Conservation (phyloP, 2,797 vertebrate species). For the Ctenosaura bakeri region DNA sequence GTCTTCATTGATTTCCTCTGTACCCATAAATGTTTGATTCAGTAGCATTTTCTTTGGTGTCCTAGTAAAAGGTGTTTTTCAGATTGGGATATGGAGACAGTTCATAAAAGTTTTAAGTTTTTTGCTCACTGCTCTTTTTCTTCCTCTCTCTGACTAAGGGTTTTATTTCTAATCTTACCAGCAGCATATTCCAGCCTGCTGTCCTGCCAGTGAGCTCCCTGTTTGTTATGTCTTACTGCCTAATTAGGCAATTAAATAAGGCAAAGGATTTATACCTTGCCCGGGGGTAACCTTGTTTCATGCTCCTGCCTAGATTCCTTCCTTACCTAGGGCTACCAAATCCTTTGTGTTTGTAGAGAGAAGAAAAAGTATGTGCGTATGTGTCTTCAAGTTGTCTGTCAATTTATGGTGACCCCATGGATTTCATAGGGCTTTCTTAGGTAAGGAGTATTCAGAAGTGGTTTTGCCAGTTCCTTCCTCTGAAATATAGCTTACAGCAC, state of each 20-base stretch:
- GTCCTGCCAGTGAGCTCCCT: slow-evolving; percentile 22
- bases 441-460: no score
- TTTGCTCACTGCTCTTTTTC: slow-evolving; percentile 40
- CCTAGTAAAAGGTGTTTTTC: slow-evolving; percentile 33
- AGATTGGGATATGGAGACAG: slow-evolving; percentile 34
- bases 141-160: background rate
- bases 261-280: slow-evolving; percentile 25
- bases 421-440: no score
- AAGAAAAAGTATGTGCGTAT: background rate
- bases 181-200: slow-evolving; percentile 14
- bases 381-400: no score
- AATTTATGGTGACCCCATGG: no score
- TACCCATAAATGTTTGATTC: slow-evolving; percentile 23
- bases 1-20: background rate
- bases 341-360: slow-evolving; percentile 34
- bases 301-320: slow-evolving; percentile 23
- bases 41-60: slow-evolving; percentile 41
- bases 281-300: slow-evolving; percentile 29
- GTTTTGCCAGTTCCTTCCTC: no score
- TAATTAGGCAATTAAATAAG: slow-evolving; percentile 47
- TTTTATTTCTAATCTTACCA: slow-evolving; percentile 21
- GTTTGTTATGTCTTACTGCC: slow-evolving; percentile 40
- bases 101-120: slow-evolving; percentile 47
- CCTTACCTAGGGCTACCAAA: slow-evolving; percentile 26
- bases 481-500: no score